Percentiles rank a stretch among this genome's conserved stretches.
These are phyloP conservation scores for Xylocampa areola DNA, from an alignment of 2,888 invertebrate species.

Conservation along the genomic window DNA sequence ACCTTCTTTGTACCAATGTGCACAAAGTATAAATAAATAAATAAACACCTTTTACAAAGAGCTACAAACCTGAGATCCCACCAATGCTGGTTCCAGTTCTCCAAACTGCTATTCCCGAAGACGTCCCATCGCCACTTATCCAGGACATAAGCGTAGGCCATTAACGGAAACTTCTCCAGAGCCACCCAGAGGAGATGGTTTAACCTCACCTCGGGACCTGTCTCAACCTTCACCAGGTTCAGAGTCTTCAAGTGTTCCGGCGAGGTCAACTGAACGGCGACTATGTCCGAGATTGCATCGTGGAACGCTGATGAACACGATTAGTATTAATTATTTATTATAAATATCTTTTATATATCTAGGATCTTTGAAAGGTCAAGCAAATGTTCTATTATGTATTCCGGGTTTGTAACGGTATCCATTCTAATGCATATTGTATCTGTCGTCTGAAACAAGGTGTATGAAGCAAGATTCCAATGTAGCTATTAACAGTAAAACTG, in stretches of 20 bases:
- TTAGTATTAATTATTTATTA: constrained; percentile 25
- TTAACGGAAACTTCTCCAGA: constrained; percentile 82
- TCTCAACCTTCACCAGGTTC: constrained; percentile 76
- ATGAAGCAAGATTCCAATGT: background rate
- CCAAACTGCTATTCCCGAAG: constrained; percentile 75
- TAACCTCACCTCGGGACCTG: constrained; percentile 74
- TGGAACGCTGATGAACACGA: constrained; percentile 87
- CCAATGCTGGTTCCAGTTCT: constrained; percentile 85
- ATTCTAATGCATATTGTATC: constrained; percentile 5
- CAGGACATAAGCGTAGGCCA: constrained; percentile 83
- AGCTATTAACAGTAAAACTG: constrained; percentile 1
- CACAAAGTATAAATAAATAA: too few species aligned
- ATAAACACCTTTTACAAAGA: too few species aligned
- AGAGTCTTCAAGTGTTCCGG: constrained; percentile 85
- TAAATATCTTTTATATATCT: constrained; percentile 25
- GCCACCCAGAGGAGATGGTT: constrained; percentile 84
- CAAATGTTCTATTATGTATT: constrained; percentile 6
- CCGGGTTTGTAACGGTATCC: constrained; percentile 5
- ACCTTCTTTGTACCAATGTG: too few species aligned
- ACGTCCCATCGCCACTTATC: constrained; percentile 87
- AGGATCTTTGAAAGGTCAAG: constrained; percentile 26
- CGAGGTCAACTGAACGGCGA: constrained; percentile 89
- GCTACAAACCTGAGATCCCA: constrained; percentile 81
- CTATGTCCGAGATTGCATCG: constrained; percentile 91
- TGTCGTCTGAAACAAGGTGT: background rate